Percentiles rank a stretch among this genome's conserved stretches.
Evolutionary conservation across 2,113 vertebrate species (phyloP).

Genomic region (Terrapene triunguis): DNA sequence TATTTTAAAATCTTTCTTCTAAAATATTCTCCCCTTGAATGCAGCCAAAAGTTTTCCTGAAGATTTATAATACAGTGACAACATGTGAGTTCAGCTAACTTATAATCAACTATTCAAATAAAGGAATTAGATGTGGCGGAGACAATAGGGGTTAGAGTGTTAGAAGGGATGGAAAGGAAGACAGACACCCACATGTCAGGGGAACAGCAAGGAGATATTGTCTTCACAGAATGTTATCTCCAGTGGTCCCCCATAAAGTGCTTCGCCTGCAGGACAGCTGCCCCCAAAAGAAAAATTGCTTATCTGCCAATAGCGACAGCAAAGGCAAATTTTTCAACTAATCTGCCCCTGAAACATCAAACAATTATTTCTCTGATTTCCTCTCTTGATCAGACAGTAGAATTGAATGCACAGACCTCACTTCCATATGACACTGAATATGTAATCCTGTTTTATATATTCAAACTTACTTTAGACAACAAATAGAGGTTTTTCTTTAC

Average conservation of each 20-base stretch:
- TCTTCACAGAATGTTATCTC: not conserved
- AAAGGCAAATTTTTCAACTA: not conserved
- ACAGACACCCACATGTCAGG: not conserved
- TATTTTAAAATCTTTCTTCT: conserved; percentile 41
- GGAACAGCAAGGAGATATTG: not conserved
- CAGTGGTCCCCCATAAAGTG: not conserved
- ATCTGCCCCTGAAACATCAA: not conserved
- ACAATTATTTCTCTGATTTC: not conserved
- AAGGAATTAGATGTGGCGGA: conserved; percentile 33
- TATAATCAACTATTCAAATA: conserved; percentile 35
- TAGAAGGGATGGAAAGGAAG: not conserved
- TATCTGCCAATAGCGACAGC: not conserved
- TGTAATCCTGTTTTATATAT: not conserved
- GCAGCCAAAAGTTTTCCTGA: conserved; percentile 28
- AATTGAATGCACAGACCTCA: not conserved
- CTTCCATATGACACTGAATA: not conserved
- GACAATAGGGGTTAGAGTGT: conserved; percentile 8
- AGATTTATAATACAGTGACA: conserved; percentile 28
- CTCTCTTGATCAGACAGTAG: not conserved
- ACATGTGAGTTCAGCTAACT: conserved; percentile 26
- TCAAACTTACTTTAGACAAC: not conserved
- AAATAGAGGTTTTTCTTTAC: not conserved
- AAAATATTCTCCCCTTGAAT: conserved; percentile 36
- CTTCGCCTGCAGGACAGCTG: not conserved
- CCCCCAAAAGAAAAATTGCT: accelerated